Percentiles rank a stretch among this genome's conserved stretches.
Evolutionary conservation across 2,888 invertebrate genomes (phyloP).

Genomic region (Diarsia dahlii): DNA sequence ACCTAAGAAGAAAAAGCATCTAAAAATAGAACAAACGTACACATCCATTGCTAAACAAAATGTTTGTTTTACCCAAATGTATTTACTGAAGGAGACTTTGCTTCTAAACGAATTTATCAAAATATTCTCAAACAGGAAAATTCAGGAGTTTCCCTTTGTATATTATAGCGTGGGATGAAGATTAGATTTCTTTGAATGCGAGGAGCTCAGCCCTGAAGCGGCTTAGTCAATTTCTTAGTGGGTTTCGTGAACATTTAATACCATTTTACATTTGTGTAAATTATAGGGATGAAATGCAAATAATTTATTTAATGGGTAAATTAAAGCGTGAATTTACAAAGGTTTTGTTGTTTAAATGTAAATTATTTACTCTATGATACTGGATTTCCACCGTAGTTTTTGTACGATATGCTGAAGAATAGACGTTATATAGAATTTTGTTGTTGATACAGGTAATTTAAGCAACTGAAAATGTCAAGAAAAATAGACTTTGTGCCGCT

Average conservation of each 20-base stretch:
- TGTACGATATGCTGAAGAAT: background rate
- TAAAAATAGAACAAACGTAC: conserved; percentile 3
- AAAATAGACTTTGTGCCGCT: background rate
- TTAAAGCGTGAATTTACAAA: background rate
- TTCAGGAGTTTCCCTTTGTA: conserved; percentile 13
- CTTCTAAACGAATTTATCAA: conserved; percentile 40
- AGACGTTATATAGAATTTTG: background rate
- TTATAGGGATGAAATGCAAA: background rate
- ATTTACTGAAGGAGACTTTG: conserved; percentile 33
- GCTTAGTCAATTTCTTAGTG: conserved; percentile 25
- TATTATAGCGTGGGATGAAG: conserved; percentile 21
- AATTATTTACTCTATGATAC: conserved; percentile 4
- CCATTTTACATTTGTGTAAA: background rate
- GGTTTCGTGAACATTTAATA: background rate
- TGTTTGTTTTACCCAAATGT: conserved; percentile 34
- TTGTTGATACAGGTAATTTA: background rate
- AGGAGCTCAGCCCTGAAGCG: background rate
- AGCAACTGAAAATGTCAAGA: background rate
- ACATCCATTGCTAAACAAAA: conserved; percentile 7
- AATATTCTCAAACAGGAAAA: conserved; percentile 24
- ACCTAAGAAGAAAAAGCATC: conserved; percentile 6
- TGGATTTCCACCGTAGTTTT: too few species aligned
- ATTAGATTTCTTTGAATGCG: conserved; percentile 43
- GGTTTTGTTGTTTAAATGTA: background rate
- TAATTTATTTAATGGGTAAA: background rate